Evolutionary conservation across 2,888 invertebrate genomes (phyloP), one percentile per base, ranked within the genome.

Genomic region (Drosophila paranaensis): DNA sequence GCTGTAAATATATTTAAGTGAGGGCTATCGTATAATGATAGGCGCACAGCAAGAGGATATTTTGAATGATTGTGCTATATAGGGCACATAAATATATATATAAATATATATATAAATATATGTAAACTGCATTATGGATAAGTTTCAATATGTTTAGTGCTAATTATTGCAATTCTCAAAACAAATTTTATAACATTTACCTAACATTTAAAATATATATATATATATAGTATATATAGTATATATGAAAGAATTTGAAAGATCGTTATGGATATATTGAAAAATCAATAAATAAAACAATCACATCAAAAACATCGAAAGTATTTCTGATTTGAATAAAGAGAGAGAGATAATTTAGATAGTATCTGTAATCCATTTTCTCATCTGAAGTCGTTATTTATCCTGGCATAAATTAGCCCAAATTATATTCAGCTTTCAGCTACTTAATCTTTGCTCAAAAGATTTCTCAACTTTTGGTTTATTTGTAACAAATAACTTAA

Each of bases 151-250:
- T 72, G 78, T 84, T 73, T 84, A 89, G 85, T 82, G 69, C 69
- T 89, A 89, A 86, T 78, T 88, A 86, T 58, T 81, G 85, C 89
- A 89, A 87, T 89, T 86, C 86, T 86, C 86, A 85, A 78, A 61
- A 77, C 58, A 78, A 64, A 71, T 85, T 89, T 87, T 87, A 83
- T 85, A 84, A 87, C 79, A 87, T 89, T 89, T 89, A 85, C 88
- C 75, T 89, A 88, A 87, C 68, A 77, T 87, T 84, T 89, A 86
- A 62, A 86, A 62, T 68, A 46, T 74, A 62, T 75, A 77, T 70
- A 27, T 53, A 42, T 68, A 77, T 77, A 64, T 37, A 62, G 16
- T 14, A 25, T 43, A 56, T 68, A 77, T 77, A n/a, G n/a, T n/a
- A 64, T 42, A 63, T 56, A 72, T 76, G 74, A 57, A 65, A 39